Percentiles rank a stretch among this genome's conserved stretches.
These are phyloP conservation scores for Butastur rufipennis DNA, from an alignment of 2,113 vertebrate genomes.

Conservation along the genomic window DNA sequence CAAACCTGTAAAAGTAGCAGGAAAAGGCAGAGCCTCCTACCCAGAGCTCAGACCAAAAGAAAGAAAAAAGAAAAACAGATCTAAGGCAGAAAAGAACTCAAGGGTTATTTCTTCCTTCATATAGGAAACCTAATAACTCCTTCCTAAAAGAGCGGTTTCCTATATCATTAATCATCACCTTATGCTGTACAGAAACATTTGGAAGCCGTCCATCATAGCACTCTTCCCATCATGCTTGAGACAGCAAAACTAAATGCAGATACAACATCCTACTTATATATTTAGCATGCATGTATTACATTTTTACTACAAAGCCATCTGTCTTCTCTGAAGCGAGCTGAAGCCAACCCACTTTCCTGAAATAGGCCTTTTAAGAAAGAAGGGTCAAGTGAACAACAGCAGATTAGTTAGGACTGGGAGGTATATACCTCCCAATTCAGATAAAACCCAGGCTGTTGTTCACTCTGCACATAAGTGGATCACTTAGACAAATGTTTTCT, in stretches of 20 bases:
- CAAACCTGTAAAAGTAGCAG: neutral
- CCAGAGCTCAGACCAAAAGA: neutral
- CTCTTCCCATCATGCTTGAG: neutral
- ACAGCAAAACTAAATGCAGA: conserved; percentile 13
- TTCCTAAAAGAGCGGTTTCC: neutral
- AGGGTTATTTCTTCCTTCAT: neutral
- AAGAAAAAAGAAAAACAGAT: neutral
- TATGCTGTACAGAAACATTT: neutral
- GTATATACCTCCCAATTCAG: neutral
- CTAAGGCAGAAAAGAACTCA: neutral
- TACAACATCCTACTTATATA: neutral
- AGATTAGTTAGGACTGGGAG: neutral
- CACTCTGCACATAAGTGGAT: neutral
- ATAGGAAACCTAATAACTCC: neutral
- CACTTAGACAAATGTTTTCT: neutral
- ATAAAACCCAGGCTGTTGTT: neutral
- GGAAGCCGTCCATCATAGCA: neutral
- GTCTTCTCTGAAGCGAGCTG: neutral
- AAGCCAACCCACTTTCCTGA: neutral
- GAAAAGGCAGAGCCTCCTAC: neutral
- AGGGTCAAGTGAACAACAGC: neutral
- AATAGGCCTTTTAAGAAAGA: neutral
- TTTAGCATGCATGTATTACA: neutral
- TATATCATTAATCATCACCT: neutral
- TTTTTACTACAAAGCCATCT: conserved; percentile 29